Base-by-base conservation (phyloP, 2,113 vertebrate species). In the Zapornia atra region DNA sequence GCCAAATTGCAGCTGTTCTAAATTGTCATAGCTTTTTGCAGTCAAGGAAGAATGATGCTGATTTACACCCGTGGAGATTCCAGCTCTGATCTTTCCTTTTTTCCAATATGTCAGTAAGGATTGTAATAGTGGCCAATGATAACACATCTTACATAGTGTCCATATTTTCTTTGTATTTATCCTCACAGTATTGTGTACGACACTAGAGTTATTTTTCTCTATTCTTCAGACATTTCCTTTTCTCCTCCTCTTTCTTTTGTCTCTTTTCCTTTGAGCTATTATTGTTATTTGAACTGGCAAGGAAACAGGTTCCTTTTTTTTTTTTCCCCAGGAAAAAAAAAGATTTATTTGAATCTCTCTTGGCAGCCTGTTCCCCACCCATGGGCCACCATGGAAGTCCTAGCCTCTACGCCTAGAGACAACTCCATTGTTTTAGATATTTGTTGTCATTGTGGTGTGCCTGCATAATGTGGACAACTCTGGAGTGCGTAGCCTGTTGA, bases 1-100 rank as follows among this genome's bases (percentile, higher is more conserved):
- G 14, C 48, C 61, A 88, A 88, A 94, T 68, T 86, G n/a, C 61
- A 94, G 77, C 86, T 94, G 80, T 70, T 93, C 57, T 75, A 79
- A 88, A 90, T 94, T 94, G 82, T 54, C 79, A n/a, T 54, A 70
- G 34, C 25, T 81, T 89, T 94, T 88, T 95, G 20, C 33, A 82
- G 3, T 87, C 59, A 84, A 83, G 51, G 42, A 92, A 73, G 33
- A 90, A 78, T 56, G 15, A 83, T 71, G 20, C 28, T 90, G 64
- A 66, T 92, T 92, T 88, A 80, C 21, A 90, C 29, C n/a, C 10
- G 0, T 59, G 46, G 75, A 81, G 36, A 80, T 80, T 92, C 38
- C 65, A 77, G 38, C n/a, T 73, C n/a, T 60, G 64, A 88, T 86
- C 42, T 77, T 90, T 83, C 38, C 38, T 92, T 83, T 93, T 78